Conservation (phyloP, 2,797 vertebrate genomes). For the Sphenopsis melanotis region DNA sequence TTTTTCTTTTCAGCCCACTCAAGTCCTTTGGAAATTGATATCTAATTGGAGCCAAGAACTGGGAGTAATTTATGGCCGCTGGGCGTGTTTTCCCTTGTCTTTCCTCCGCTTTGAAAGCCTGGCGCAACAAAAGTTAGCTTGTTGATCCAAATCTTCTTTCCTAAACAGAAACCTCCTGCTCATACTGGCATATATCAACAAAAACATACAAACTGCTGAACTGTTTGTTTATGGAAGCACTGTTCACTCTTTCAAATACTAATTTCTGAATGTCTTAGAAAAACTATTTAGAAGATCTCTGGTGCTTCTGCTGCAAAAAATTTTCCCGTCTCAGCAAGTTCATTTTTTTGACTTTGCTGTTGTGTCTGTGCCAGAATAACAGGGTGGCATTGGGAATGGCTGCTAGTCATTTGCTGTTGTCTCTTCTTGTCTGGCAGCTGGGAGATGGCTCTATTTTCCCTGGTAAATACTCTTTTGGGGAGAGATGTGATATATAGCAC, state of each 20-base stretch:
- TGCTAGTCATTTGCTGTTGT: not conserved
- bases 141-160: not conserved
- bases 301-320: not conserved
- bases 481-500: not conserved
- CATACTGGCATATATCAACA: not conserved
- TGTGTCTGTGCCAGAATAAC: not conserved
- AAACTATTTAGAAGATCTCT: not conserved
- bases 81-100: not conserved
- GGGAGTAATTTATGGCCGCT: not conserved
- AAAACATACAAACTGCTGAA: not conserved
- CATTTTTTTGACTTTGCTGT: not conserved
- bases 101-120: not conserved
- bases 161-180: not conserved
- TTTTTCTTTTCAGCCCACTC: not conserved
- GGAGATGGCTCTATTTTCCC: not conserved
- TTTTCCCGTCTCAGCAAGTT: not conserved
- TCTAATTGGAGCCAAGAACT: not conserved
- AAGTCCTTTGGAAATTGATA: not conserved
- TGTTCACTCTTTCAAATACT: not conserved
- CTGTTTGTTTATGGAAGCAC: not conserved
- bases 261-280: not conserved
- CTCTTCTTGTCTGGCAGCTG: not conserved
- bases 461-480: not conserved
- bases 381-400: not conserved
- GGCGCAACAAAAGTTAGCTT: not conserved